Evolutionary conservation across 2,113 vertebrate species (phyloP).

Genomic region (Carettochelys insculpta): DNA sequence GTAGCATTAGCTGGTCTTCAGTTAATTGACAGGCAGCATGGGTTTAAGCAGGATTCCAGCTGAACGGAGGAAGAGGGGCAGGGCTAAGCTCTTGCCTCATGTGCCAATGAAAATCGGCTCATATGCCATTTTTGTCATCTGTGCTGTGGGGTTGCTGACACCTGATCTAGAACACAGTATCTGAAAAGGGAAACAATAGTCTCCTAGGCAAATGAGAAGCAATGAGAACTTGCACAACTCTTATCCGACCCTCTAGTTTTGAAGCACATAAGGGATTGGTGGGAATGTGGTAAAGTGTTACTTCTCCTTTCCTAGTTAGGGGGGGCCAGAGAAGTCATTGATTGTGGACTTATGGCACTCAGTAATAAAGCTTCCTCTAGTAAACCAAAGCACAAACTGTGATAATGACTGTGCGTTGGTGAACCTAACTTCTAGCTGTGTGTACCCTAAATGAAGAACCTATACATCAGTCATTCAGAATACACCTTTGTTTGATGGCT

Average conservation of each 20-base stretch:
- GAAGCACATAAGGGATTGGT: not conserved
- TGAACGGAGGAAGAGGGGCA: too few relatives aligned
- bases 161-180: not conserved
- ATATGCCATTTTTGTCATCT: too few relatives aligned
- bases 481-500: not conserved
- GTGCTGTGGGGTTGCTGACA: too few relatives aligned
- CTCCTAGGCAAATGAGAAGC: not conserved
- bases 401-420: not conserved
- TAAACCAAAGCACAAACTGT: not conserved
- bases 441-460: slow-evolving; percentile 11
- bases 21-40: too few relatives aligned
- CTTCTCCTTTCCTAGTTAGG: not conserved
- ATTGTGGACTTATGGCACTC: not conserved
- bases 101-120: too few relatives aligned
- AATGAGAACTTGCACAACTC: not conserved
- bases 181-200: not conserved
- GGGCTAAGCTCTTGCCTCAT: too few relatives aligned
- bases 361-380: not conserved
- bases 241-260: not conserved
- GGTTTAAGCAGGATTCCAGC: too few relatives aligned
- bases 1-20: too few relatives aligned
- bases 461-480: not conserved
- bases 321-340: not conserved
- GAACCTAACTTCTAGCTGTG: not conserved
- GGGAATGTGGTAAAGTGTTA: not conserved